A percentile compares a stretch with the other conserved stretches of the same genome.
Evolutionary conservation across 2,888 invertebrate genomes (phyloP).

Genomic region (Andricus quercusramuli): DNA sequence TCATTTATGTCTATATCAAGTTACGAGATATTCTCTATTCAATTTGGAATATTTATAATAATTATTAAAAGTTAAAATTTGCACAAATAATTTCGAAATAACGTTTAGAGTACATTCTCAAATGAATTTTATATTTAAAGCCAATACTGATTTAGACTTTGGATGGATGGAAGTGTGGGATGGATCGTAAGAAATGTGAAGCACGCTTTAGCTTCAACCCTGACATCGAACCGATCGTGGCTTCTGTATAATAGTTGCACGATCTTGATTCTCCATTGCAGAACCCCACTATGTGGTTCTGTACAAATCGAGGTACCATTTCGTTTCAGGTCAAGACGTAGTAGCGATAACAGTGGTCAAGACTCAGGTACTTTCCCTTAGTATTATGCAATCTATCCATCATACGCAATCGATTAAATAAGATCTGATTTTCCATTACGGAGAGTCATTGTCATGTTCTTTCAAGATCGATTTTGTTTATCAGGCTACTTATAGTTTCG

Average conservation of each 20-base stretch:
- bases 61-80: too few relatives aligned
- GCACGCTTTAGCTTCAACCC: constrained; percentile 40
- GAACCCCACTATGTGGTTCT: neutral
- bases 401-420: constrained; percentile 66
- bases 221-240: constrained; percentile 46
- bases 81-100: too few relatives aligned
- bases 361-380: constrained; percentile 65
- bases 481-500: neutral
- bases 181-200: constrained; percentile 20
- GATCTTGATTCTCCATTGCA: neutral
- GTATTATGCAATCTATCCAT: constrained; percentile 64
- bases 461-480: neutral
- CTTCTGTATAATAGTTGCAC: constrained; percentile 13
- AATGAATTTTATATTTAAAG: neutral
- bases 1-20: too few relatives aligned
- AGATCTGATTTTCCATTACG: constrained; percentile 58
- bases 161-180: neutral
- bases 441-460: neutral
- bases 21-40: too few relatives aligned
- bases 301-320: constrained; percentile 38
- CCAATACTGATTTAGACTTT: neutral
- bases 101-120: too few relatives aligned
- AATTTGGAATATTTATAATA: too few relatives aligned
- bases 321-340: constrained; percentile 58
- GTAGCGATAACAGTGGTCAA: constrained; percentile 64